A percentile compares a stretch with the other conserved stretches of the same genome.
phyloP scores from a whole-genome alignment of 2,113 vertebrate species.

The Sphyrna mokarran region DNA sequence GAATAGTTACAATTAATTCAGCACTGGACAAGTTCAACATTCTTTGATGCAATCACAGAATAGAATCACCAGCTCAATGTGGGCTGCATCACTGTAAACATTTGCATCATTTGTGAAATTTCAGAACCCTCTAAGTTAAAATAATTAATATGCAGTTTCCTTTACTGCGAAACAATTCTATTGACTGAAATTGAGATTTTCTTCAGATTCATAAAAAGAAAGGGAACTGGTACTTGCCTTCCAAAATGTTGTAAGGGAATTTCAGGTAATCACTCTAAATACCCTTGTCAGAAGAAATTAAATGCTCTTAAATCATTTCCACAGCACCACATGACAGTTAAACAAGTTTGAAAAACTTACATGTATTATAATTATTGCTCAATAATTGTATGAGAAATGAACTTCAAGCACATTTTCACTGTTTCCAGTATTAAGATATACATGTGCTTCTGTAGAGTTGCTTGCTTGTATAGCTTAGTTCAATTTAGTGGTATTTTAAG shows the following conservation, averaged over 20 bases:
- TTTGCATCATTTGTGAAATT: conserved; percentile 22
- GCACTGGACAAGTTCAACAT: conserved; percentile 21
- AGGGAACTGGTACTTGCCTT: neutral
- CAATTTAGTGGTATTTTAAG: neutral
- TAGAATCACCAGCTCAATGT: neutral
- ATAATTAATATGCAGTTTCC: neutral
- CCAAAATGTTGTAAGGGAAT: neutral
- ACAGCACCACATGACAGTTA: neutral
- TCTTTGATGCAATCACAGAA: conserved; percentile 11
- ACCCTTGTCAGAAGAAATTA: neutral
- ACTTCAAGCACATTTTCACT: neutral
- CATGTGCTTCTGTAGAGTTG: neutral
- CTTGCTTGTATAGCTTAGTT: neutral
- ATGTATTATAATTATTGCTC: neutral
- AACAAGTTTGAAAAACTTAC: neutral
- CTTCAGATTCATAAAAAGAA: neutral
- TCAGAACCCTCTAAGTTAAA: neutral
- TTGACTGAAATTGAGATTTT: neutral
- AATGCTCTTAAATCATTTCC: neutral
- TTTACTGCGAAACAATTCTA: neutral
- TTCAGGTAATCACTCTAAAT: neutral
- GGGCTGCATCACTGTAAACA: neutral
- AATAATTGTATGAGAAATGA: neutral
- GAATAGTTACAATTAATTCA: conserved; percentile 73
- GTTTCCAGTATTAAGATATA: neutral